Conservation (phyloP, 2,113 vertebrate species). For the Chaenocephalus aceratus region DNA sequence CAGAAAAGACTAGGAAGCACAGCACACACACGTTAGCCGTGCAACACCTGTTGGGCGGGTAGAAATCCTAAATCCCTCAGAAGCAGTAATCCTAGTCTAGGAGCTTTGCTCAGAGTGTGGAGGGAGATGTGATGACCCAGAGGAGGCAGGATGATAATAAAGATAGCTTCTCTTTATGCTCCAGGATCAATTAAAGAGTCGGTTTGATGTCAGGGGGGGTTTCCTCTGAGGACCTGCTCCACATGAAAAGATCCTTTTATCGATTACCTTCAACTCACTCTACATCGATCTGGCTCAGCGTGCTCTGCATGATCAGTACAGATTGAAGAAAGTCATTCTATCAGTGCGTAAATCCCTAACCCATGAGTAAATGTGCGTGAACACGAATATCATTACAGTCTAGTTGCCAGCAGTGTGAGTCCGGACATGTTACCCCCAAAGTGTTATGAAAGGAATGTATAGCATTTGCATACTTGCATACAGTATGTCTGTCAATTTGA, state of each 20-base stretch:
- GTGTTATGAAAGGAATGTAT: no score
- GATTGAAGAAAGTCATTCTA: neutral
- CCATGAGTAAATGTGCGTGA: neutral
- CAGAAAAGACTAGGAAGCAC: constrained; percentile 34
- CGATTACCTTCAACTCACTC: neutral
- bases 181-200: constrained; percentile 24
- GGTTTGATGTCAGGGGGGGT: constrained; percentile 19
- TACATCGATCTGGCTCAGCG: neutral
- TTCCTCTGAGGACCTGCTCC: neutral
- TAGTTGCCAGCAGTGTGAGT: no score
- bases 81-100: constrained; percentile 86
- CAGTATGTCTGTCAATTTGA: no score
- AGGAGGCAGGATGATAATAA: constrained; percentile 1
- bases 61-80: constrained; percentile 88
- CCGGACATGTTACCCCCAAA: no score
- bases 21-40: constrained; percentile 45
- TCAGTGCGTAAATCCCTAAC: neutral
- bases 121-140: constrained; percentile 44
- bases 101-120: constrained; percentile 84
- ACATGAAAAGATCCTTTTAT: constrained; percentile 17
- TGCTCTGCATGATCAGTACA: neutral
- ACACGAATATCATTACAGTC: no score
- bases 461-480: no score
- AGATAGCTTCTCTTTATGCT: constrained; percentile 13
- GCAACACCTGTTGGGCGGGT: constrained; percentile 81